Evolutionary conservation across 2,113 vertebrate species (phyloP), one percentile per base, ranked within the genome.

Genomic region (Pimephales promelas): DNA sequence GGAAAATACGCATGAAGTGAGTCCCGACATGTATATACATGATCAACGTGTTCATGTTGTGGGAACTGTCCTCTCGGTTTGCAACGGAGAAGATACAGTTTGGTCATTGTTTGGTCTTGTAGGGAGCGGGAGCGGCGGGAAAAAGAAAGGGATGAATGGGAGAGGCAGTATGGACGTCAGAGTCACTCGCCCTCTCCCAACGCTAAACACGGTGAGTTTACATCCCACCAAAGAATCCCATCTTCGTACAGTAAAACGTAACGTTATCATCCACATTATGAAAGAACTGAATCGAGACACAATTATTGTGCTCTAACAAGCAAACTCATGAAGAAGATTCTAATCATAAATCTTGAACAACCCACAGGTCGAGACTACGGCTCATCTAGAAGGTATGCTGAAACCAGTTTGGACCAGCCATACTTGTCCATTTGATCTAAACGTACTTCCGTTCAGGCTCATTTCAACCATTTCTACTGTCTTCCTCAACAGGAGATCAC

Each of bases 1-100:
- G 97, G 82, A 98, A 98, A 89, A 98, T 98, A 86, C 95, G 97
- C 20, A 97, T 98, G 95, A 98, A 98, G 97, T 98, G 95, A 95
- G 95, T 71, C 28, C 28, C 13, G 16, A 20, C 77, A 34, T 66
- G 77, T 66, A n/a, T 45, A 52, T 49, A 34, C 77, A 49, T 31
- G 57, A 64, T 43, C 43, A 62, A 26, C 40, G 2, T 54, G 28
- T 77, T 77, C 26, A 52, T 36, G 34, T 31, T 36, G 66, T 84
- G 26, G 49, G 9, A 57, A 40, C 74, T 77, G 49, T 43, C 49
- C 68, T 59, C 52, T 86, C 66, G 89, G 66, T 68, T 52, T 61
- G 61, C 40, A 64, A 70, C 45, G 40, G 26, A 57, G 72, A n/a
- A 31, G 49, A 59, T 45, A 66, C 18, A 74, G 13, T 62, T 61